Conservation (phyloP, 37 sponge, comb jelly and placozoan species). For the Ianthella basta region DNA sequence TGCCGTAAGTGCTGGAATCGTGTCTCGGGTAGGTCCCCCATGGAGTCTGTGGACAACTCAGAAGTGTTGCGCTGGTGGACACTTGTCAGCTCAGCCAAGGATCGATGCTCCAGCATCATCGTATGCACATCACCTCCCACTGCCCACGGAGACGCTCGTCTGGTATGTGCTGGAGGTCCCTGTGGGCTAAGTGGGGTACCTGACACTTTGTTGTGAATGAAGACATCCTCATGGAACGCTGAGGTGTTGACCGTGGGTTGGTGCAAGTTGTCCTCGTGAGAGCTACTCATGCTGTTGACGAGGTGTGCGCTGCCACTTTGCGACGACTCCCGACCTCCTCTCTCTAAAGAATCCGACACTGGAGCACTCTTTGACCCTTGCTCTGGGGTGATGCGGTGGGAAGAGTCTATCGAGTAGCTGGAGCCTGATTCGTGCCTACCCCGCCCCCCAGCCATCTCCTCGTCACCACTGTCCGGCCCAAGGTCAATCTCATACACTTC, state of each 20-base stretch:
- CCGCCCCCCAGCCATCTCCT: neutral
- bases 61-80: constrained; percentile 2
- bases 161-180: neutral
- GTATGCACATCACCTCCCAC: constrained; percentile 1
- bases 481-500: constrained; percentile 32
- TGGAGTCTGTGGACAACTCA: constrained; percentile 12
- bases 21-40: neutral
- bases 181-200: constrained; percentile 44
- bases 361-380: neutral
- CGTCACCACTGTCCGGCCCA: neutral
- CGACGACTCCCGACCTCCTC: constrained; percentile 3
- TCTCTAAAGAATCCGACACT: neutral
- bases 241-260: neutral
- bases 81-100: neutral
- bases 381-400: neutral
- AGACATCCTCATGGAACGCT: constrained; percentile 24
- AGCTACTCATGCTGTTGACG: neutral
- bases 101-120: constrained; percentile 7
- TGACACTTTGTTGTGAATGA: constrained; percentile 26
- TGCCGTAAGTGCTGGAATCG: neutral
- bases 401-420: neutral
- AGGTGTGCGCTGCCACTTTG: neutral
- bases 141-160: constrained; percentile 6
- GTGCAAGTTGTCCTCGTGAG: constrained; percentile 24
- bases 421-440: constrained; percentile 23